phyloP scores from a whole-genome alignment of 2,888 invertebrate species.

The Bimastos eiseni region DNA sequence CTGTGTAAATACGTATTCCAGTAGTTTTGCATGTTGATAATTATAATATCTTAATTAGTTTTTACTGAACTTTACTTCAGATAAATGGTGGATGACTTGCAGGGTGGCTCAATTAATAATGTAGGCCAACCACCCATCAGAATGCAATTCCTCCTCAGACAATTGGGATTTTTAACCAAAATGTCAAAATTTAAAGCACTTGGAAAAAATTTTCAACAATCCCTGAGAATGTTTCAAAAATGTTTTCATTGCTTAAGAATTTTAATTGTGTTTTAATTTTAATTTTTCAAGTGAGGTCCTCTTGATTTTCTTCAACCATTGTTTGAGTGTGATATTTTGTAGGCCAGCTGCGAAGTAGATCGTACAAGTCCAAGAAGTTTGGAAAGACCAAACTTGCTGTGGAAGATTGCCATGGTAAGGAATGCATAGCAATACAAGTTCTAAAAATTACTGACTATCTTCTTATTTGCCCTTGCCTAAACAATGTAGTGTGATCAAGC shows the following conservation, averaged over 20 bases:
- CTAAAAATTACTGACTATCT: neutral
- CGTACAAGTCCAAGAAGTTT: neutral
- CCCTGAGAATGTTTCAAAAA: too few species aligned
- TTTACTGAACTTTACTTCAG: neutral
- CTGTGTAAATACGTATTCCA: neutral
- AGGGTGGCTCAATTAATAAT: too few species aligned
- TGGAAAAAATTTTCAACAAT: too few species aligned
- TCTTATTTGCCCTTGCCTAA: neutral
- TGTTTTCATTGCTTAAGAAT: too few species aligned
- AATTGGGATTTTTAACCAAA: too few species aligned
- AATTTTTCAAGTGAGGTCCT: neutral
- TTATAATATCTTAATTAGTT: neutral
- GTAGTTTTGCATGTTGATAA: neutral
- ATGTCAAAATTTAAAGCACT: too few species aligned
- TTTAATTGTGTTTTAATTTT: too few species aligned
- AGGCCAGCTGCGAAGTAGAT: slow-evolving; percentile 10
- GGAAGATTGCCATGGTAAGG: neutral
- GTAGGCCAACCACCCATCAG: too few species aligned
- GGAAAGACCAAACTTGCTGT: slow-evolving; percentile 16
- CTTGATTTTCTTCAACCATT: neutral
- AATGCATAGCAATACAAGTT: neutral
- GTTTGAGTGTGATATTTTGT: neutral
- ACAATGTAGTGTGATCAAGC: too few species aligned
- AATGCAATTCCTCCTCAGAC: too few species aligned
- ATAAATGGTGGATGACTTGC: neutral